Percentiles rank a stretch among this genome's conserved stretches.
Conservation (phyloP, 2,888 invertebrate genomes). For the Dugesia japonica region DNA sequence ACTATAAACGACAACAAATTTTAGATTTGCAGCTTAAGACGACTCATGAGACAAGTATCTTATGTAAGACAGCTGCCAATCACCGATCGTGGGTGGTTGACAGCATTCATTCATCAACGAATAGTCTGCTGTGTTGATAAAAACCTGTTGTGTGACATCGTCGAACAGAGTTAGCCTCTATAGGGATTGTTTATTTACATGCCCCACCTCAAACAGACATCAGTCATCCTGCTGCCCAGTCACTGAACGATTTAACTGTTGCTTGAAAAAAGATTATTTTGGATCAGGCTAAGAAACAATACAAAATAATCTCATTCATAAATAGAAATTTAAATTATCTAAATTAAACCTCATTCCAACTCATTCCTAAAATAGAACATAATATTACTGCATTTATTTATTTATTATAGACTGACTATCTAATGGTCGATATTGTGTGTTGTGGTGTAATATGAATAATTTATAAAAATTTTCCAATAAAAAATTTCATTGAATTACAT, state of each 20-base stretch:
- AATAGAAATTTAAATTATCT: neutral
- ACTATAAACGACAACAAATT: neutral
- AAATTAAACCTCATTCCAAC: neutral
- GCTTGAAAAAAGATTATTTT: neutral
- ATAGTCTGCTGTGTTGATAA: constrained; percentile 20
- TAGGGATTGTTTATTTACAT: constrained; percentile 20
- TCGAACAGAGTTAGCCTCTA: constrained; percentile 14
- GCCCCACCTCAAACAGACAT: constrained; percentile 20
- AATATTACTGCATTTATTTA: too few relatives aligned
- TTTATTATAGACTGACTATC: too few relatives aligned
- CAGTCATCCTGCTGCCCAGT: constrained; percentile 20
- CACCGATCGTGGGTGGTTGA: constrained; percentile 9
- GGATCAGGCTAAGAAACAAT: neutral
- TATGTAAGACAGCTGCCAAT: constrained; percentile 13
- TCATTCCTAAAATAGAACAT: too few relatives aligned
- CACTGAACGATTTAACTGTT: constrained; percentile 16
- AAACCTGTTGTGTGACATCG: constrained; percentile 20
- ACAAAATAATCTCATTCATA: neutral
- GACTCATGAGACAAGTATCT: neutral
- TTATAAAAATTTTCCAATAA: too few relatives aligned
- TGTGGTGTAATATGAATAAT: too few relatives aligned
- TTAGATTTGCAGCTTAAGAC: neutral
- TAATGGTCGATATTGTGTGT: too few relatives aligned
- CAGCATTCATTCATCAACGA: constrained; percentile 16
- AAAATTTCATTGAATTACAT: too few relatives aligned